Evolutionary conservation across 2,888 invertebrate genomes (phyloP).

Genomic region (Lamproptera curius): DNA sequence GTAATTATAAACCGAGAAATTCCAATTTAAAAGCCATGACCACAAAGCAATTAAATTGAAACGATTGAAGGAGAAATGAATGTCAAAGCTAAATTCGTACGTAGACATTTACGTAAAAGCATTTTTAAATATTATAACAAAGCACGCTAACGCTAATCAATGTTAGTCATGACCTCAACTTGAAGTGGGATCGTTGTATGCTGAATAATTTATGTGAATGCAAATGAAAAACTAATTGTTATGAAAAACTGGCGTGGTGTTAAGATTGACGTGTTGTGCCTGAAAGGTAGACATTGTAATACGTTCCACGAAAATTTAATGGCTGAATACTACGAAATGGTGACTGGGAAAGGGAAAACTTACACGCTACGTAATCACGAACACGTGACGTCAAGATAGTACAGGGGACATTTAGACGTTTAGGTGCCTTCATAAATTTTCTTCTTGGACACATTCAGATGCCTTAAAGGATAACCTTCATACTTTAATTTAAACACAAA

Average conservation of each 20-base stretch:
- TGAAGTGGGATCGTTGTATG: constrained; percentile 6
- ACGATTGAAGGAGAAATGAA: constrained; percentile 4
- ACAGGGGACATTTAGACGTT: no score
- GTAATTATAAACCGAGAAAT: no score
- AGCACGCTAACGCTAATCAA: constrained; percentile 9
- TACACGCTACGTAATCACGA: no score
- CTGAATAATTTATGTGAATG: constrained; percentile 13
- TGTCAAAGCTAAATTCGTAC: constrained; percentile 5
- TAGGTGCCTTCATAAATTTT: no score
- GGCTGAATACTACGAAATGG: not conserved
- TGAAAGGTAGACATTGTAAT: constrained; percentile 4
- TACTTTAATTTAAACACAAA: no score
- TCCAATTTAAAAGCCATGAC: not conserved
- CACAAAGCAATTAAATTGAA: not conserved
- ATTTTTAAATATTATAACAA: constrained; percentile 6
- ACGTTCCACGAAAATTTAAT: constrained; percentile 5
- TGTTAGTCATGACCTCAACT: constrained; percentile 13
- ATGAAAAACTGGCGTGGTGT: constrained; percentile 2
- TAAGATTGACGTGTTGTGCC: not conserved
- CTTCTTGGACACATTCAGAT: no score
- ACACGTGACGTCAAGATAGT: no score
- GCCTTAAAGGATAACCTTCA: no score
- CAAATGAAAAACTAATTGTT: constrained; percentile 3
- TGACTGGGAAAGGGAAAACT: no score
- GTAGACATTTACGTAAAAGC: constrained; percentile 4